phyloP scores from a whole-genome alignment of 2,113 vertebrate species.

The Oplegnathus fasciatus region DNA sequence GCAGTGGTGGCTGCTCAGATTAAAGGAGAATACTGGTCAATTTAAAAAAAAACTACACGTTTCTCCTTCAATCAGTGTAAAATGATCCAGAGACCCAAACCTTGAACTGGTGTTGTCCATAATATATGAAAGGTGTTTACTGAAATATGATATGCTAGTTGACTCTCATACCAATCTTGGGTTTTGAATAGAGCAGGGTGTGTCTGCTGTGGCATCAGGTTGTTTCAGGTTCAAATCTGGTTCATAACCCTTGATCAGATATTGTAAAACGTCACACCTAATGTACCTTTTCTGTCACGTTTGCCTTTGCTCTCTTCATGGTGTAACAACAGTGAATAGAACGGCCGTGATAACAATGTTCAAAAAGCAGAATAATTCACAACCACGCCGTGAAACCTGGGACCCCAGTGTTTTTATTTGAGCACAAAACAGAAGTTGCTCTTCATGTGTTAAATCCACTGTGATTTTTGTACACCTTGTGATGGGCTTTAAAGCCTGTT shows the following conservation, averaged over 20 bases:
- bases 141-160: constrained; percentile 11
- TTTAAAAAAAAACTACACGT: constrained; percentile 73
- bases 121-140: not conserved
- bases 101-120: not conserved
- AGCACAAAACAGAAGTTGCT: constrained; percentile 63
- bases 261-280: constrained; percentile 52
- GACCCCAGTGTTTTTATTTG: constrained; percentile 65
- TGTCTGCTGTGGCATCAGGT: constrained; percentile 17
- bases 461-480: constrained; percentile 72
- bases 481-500: constrained; percentile 66
- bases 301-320: constrained; percentile 49
- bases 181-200: not conserved
- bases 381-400: constrained; percentile 44
- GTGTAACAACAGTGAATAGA: constrained; percentile 39
- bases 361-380: constrained; percentile 65
- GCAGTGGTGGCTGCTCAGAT: constrained; percentile 52
- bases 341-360: constrained; percentile 59
- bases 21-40: constrained; percentile 65
- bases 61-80: constrained; percentile 64
- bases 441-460: constrained; percentile 71
- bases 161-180: not conserved
- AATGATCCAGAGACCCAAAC: constrained; percentile 14
- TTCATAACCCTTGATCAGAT: constrained; percentile 50
- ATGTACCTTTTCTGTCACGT: constrained; percentile 38
- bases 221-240: constrained; percentile 45